Evolutionary conservation across 1,140 invertebrate species (phyloP).

Genomic region (Papilio dardanus): DNA sequence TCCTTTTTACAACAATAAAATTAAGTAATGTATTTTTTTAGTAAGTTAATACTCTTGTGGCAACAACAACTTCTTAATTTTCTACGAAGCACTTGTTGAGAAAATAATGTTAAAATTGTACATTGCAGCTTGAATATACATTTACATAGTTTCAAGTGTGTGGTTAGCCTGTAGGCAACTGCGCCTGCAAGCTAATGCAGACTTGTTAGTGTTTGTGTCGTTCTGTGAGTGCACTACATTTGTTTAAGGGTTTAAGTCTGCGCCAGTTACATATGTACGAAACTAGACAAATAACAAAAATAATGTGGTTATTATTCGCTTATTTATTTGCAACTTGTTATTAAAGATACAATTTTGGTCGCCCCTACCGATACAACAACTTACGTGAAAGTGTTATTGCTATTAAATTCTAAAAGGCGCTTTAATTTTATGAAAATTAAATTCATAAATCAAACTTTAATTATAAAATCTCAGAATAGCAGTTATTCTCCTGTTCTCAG

Average conservation of each 20-base stretch:
- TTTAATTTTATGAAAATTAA: neutral
- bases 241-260: constrained; percentile 7
- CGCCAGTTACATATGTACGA: neutral
- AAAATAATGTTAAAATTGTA: neutral
- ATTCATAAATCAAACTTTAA: constrained; percentile 7
- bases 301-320: neutral
- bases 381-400: neutral
- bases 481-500: neutral
- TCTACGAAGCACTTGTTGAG: neutral
- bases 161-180: neutral
- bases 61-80: neutral
- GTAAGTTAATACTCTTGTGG: neutral
- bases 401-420: neutral
- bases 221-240: neutral
- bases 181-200: neutral
- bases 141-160: neutral
- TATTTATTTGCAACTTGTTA: no score
- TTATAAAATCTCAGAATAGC: neutral
- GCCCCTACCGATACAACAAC: neutral
- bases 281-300: neutral
- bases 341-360: no score
- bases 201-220: constrained; percentile 5
- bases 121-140: neutral
- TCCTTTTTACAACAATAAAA: no score
- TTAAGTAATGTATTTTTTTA: no score